Base-by-base conservation (phyloP, 2,888 invertebrate genomes). In the Theodoxus fluviatilis region DNA sequence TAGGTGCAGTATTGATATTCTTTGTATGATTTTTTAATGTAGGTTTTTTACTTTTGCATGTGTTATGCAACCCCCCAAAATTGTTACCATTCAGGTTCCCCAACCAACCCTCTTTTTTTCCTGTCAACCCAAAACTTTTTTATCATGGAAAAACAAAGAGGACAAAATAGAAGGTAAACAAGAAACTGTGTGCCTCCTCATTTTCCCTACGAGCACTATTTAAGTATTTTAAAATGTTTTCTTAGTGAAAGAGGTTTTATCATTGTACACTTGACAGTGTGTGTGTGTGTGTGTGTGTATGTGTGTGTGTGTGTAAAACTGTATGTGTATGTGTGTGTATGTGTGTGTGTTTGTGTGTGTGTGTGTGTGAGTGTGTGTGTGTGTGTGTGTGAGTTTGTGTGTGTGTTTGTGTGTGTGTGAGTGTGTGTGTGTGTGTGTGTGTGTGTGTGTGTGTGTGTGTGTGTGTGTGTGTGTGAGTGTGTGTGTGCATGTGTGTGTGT, bases 311-410 rank as follows among this genome's bases (percentile, higher is more conserved):
- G 35, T 22, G 15, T 59, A 59, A 25, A 59, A 18, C 22, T 22
- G 25, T 22, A 59, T 22, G 31, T 25, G 25, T 22, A 59, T 59
- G 15, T 18, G 15, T 25, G 25, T 59, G 25, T 49, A 49, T 31
- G 18, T 67, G n/a, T 49, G 25, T 67, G 22, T 65, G n/a, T 18
- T 4, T 43, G 43, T 43, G 43, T 43, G 43, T 43, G 43, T 43
- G 43, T 43, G 43, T 9, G n/a, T 52, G 52, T 52, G 52, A 22
- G 52, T 12, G 52, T 52, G 43, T 43, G 43, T 43, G 43, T 43
- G 43, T 43, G 43, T 9, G n/a, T 52, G 52, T 52, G 52, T 52
- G 52, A 9, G 52, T 52, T n/a, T 18, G 52, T 52, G 52, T 52
- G 6, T 52, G 6, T 28, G 3, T 28, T 3, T 25, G 15, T 25